Base-by-base conservation (phyloP, 2,888 invertebrate genomes). In the Harpalus rubripes region DNA sequence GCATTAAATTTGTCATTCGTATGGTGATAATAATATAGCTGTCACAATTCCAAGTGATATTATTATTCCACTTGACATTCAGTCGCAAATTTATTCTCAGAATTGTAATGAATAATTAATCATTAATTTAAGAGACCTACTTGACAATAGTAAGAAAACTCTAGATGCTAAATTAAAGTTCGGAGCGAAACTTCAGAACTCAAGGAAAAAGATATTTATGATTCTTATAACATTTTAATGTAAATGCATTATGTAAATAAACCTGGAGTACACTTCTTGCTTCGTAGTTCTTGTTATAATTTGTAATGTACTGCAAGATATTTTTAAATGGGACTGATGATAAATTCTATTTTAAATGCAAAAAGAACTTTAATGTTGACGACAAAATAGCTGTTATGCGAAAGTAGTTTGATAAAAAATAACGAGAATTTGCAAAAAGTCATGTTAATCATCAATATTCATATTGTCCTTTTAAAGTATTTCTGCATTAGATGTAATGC, bases 1-100 rank as follows among this genome's bases (percentile, higher is more conserved):
- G 16, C 72, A 74, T 74, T 74, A 74, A 74, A 52, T 74, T 74
- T 74, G 52, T 74, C 72, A 74, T 44, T 74, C 44, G 52, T 44
- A 44, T 44, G 72, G 72, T 74, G 72, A 74, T 74, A 74, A 74
- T 74, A 74, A 74, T 74, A 74, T 52, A 74, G 72, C 44, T 74
- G 72, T 74, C 72, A 74, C 18, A 74, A 44, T 74, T 44, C 18
- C 44, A 32, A 0, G 26, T 41, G 68, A 68, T 68, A 16, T 74
- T 74, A 16, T 74, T 74, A 18, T 74, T 41, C 44, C 18, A 8
- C 41, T 8, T 74, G 72, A 74, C 72, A 68, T 15, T n/a, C 32
- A 65, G 39, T 68, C 26, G 63, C 22, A 63, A 63, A 63, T 63
- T 18, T 18, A 63, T 63, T 63, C 63, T 18, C 18, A 63, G 68